Base-by-base conservation (phyloP, 1,140 invertebrate species). In the Druon quercuslanigerum region DNA sequence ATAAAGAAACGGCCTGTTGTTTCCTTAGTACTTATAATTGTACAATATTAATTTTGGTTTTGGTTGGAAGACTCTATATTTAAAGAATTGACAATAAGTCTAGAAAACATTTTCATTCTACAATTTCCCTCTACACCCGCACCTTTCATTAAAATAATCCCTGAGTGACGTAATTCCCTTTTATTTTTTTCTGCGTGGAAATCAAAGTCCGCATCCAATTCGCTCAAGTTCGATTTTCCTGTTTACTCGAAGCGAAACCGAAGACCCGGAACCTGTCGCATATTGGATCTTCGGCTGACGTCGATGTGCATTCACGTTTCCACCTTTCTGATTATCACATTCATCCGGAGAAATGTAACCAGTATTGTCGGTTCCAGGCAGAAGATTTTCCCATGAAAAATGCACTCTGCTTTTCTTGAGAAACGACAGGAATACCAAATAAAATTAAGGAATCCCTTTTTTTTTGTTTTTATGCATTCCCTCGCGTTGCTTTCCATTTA, bases 231-330 rank as follows among this genome's bases (percentile, higher is more conserved):
- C 60, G 60, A 66, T 66, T 66, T 66, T 66, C 60, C 60, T 66
- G 60, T 66, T 66, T 66, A 66, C 60, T 66, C 60, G 60, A 66
- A 40, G 60, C 60, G 60, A 66, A 66, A 66, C 25, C 60, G 60
- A 66, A 66, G 60, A 66, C 60, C 60, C 60, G 33, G 60, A 66
- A 66, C 60, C 60, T 66, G 76, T 50, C 57, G 50, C 73, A 77
- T 83, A 83, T 83, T 80, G 79, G 80, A 82, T 83, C 77, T 80
- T 73, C 14, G 19, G 72, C 76, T 79, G 82, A 80, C 71, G 50
- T 83, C 79, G 75, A 79, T 79, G 73, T 72, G 78, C 73, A 78
- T 71, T 82, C 80, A 82, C 80, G 70, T 76, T 76, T 83, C 76
- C 80, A 78, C 78, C 80, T 54, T 57, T 74, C 75, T 75, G 77